These are phyloP conservation scores for Hafferia zeledoni DNA, from an alignment of 2,797 vertebrate species.

Conservation along the genomic window DNA sequence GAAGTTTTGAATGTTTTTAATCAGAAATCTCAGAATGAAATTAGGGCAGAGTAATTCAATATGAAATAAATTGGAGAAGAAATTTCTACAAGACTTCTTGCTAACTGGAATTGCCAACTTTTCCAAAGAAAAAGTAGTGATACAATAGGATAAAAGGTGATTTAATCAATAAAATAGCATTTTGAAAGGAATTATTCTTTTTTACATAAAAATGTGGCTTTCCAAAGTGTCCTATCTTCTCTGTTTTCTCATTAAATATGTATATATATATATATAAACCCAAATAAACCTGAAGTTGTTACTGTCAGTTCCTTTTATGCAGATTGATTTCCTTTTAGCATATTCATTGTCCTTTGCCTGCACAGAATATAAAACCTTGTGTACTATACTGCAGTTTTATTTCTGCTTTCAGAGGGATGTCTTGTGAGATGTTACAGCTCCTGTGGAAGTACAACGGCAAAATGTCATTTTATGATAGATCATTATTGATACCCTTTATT, in stretches of 20 bases:
- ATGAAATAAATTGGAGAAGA: not conserved
- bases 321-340: constrained; percentile 61
- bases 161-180: not conserved
- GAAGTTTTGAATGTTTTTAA: not conserved
- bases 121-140: not conserved
- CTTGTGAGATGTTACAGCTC: constrained; percentile 53
- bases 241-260: not conserved
- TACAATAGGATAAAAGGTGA: not conserved
- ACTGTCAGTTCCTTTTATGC: constrained; percentile 17
- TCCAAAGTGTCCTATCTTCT: not conserved
- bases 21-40: not conserved
- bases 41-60: not conserved
- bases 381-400: constrained; percentile 63
- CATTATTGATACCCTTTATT: constrained; percentile 57
- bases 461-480: constrained; percentile 57
- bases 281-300: not conserved
- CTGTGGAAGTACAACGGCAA: constrained; percentile 10
- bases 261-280: not conserved
- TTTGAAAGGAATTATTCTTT: not conserved
- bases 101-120: not conserved
- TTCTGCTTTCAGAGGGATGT: constrained; percentile 42
- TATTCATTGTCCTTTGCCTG: constrained; percentile 67
- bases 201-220: not conserved
- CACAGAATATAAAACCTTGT: constrained; percentile 24
- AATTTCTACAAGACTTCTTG: not conserved